phyloP scores from a whole-genome alignment of 1,140 invertebrate species.

The Neodiprion virginianus region DNA sequence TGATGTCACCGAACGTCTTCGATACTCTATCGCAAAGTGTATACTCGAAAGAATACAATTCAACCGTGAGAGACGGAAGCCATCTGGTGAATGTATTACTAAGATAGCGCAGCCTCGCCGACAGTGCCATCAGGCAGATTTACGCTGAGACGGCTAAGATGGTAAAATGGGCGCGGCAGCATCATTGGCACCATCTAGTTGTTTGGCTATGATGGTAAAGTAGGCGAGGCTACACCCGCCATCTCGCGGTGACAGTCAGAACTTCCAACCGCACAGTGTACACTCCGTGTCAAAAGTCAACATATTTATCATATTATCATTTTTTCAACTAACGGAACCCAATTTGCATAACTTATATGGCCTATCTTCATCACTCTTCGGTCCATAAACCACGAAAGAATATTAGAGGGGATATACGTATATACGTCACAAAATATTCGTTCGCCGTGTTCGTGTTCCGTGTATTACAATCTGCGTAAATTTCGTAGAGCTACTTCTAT shows the following conservation, averaged over 20 bases:
- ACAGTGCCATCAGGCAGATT: not conserved
- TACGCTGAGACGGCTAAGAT: too few species aligned
- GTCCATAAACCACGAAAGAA: too few species aligned
- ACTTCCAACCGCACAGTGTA: not conserved
- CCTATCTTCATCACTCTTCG: too few species aligned
- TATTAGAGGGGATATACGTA: too few species aligned
- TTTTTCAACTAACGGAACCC: too few species aligned
- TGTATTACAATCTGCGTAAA: too few species aligned
- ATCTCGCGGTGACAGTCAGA: not conserved
- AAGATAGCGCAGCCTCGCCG: not conserved
- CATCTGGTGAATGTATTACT: constrained; percentile 12
- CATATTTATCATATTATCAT: not conserved
- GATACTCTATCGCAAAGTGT: not conserved
- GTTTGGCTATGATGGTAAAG: not conserved
- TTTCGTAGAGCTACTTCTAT: too few species aligned
- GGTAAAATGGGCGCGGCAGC: too few species aligned
- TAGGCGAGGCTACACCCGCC: not conserved
- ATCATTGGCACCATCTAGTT: not conserved
- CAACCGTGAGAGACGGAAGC: not conserved
- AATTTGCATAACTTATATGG: too few species aligned
- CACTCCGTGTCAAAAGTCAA: not conserved
- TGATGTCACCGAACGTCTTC: too few species aligned
- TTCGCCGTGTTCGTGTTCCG: too few species aligned
- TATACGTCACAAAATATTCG: too few species aligned
- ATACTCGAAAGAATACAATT: not conserved